Conservation (phyloP, 2,888 invertebrate genomes). For the Chesias legatella region DNA sequence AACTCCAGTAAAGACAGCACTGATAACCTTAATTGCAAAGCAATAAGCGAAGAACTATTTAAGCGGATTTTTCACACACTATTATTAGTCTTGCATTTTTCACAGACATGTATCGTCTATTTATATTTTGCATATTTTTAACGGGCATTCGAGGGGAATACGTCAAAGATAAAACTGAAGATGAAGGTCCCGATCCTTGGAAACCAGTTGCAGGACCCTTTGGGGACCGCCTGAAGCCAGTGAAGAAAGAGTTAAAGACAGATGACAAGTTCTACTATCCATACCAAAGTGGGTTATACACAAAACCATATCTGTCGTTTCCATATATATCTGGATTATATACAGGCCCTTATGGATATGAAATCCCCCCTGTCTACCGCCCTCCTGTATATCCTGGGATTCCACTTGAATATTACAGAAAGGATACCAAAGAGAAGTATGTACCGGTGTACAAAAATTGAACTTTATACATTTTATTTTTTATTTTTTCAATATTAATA, state of each 20-base stretch:
- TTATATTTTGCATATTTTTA: conserved; percentile 19
- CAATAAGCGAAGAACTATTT: conserved; percentile 14
- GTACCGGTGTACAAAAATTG: conserved; percentile 30
- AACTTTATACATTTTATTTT: background rate
- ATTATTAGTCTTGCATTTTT: conserved; percentile 6
- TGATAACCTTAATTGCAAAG: conserved; percentile 40
- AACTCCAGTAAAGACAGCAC: conserved; percentile 20
- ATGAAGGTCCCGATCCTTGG: conserved; percentile 33
- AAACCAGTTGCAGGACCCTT: conserved; percentile 34
- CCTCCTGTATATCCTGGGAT: conserved; percentile 20
- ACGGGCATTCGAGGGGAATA: background rate
- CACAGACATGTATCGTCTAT: conserved; percentile 20
- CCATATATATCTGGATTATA: conserved; percentile 35
- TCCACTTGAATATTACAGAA: conserved; percentile 35
- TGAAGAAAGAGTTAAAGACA: conserved; percentile 40
- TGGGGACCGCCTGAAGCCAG: conserved; percentile 41
- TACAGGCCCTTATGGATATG: conserved; percentile 42
- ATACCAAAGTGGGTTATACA: conserved; percentile 26
- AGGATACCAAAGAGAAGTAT: conserved; percentile 40
- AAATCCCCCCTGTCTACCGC: conserved; percentile 13
- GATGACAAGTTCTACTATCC: conserved; percentile 43
- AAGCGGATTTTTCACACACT: conserved; percentile 7
- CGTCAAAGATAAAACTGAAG: conserved; percentile 7
- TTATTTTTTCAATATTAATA: no score
- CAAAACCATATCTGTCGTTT: conserved; percentile 28